Base-by-base conservation (phyloP, 2,888 invertebrate genomes). In the Limnephilus rhombicus region DNA sequence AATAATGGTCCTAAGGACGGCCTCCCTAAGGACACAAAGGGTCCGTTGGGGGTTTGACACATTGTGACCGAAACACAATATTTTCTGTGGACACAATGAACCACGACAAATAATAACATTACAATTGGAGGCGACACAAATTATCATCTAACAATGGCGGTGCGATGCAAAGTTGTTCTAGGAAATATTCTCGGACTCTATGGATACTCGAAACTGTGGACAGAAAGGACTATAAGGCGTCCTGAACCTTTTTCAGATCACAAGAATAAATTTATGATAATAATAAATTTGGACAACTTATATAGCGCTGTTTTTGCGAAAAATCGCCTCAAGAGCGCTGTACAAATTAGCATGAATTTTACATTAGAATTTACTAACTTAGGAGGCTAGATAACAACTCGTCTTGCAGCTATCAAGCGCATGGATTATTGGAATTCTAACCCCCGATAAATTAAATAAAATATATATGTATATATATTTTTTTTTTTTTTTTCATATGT, bases 61-160 rank as follows among this genome's bases (percentile, higher is more conserved):
- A 37, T 83, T 83, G 83, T 83, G 41, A 1, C 37, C 37, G 41
- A 83, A 83, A 83, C 83, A 83, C 83, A 83, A 83, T 37, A 37
- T 34, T 83, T 18, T 68, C 68, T 68, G 68, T 68, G 24, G 24
- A 68, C 68, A 68, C 68, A 68, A 68, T 68, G 37, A 83, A 37
- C 37, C 18, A 83, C 18, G 24, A 83, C 83, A 83, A 83, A 83
- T 34, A 24, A 83, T 37, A 83, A 83, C 37, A 41, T n/a, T 41
- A 41, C 24, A 41, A 37, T 37, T 83, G 34, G 37, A 41, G 83
- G 41, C 18, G 37, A 37, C 83, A 83, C 34, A 83, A 83, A 83
- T 83, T 83, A 83, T 34, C 34, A 83, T 34, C 37, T 83, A 83
- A 83, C 83, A 83, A 83, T 83, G 83, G 24, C 34, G 83, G 37